These are phyloP conservation scores for Otocyon megalotis DNA, from an alignment of 2,113 vertebrate genomes.

Conservation along the genomic window DNA sequence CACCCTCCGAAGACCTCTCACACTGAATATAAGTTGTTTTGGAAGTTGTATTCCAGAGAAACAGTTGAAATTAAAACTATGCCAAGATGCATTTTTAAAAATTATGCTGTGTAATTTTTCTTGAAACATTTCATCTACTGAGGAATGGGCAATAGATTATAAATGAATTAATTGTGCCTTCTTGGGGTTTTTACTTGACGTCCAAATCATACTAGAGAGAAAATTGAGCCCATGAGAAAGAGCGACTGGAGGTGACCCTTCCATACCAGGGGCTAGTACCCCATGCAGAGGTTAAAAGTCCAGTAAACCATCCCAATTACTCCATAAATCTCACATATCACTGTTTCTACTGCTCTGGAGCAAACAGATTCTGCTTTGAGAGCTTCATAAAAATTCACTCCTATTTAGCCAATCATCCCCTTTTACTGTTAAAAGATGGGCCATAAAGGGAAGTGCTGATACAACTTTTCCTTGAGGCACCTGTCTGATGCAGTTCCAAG, in stretches of 20 bases:
- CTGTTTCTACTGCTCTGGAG: neutral
- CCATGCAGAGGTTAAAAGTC: rapidly evolving
- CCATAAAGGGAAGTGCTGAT: neutral
- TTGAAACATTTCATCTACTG: slow-evolving; percentile 14
- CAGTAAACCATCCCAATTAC: neutral
- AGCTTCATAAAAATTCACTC: slow-evolving; percentile 1
- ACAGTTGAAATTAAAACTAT: slow-evolving; percentile 43
- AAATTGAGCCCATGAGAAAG: neutral
- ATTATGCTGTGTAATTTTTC: neutral
- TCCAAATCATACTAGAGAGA: neutral
- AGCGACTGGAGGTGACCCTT: neutral
- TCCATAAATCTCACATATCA: neutral
- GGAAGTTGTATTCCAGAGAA: slow-evolving; percentile 1
- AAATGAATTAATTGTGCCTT: neutral
- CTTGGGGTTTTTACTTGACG: neutral
- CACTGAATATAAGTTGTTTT: neutral
- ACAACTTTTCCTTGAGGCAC: neutral
- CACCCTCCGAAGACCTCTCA: neutral
- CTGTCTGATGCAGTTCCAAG: neutral
- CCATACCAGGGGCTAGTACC: neutral
- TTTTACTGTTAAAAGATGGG: neutral
- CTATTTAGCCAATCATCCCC: neutral
- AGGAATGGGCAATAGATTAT: neutral
- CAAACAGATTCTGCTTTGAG: neutral
- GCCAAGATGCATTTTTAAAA: neutral